Evolutionary conservation across 2,888 invertebrate genomes (phyloP), one percentile per base, ranked within the genome.

Genomic region (Pristionchus maxplancki): DNA sequence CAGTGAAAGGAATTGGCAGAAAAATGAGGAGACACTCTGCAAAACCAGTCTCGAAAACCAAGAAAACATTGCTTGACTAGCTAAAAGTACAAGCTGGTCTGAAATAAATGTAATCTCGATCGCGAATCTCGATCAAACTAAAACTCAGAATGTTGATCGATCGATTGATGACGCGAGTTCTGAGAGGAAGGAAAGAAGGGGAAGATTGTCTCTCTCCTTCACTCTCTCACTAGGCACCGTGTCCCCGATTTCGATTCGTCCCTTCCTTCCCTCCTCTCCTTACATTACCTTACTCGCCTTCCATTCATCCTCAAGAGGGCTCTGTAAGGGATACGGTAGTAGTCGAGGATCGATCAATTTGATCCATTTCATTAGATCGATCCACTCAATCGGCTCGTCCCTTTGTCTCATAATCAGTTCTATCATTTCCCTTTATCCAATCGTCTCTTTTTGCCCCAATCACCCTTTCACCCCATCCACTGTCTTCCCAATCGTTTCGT

Each of bases 141-240:
- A 67, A 34, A 67, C 17, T 67, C 20, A 24, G 9, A 37, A 71
- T 11, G 24, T 8, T 40, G 40, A 74, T 74, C 71, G 48, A 78
- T 78, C 78, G 44, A 78, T 78, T n/a, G 78, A 78, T 78, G 78
- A 78, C 44, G 78, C 44, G 44, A 78, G 44, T 71, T 71, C 71
- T 78, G 24, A 44, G 82, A 83, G 53, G 15, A 53, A 34, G 40
- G 78, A 13, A 40, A 44, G n/a, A 37, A 44, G 44, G n/a, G 78
- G 82, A 82, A 82, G 82, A 82, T 78, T 64, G 48, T 85, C 85
- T 64, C 85, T 85, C 84, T 24, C 84, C 53, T 53, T 83, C 83
- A 58, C 83, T 50, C 44, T 40, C 40, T 85, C 34, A 4, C 20
- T 85, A 53, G 53, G 83, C 83, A 83, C 58, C 34, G 58, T 58